These are phyloP conservation scores for Mastomys coucha DNA, from an alignment of 2,113 vertebrate genomes.

Conservation along the genomic window DNA sequence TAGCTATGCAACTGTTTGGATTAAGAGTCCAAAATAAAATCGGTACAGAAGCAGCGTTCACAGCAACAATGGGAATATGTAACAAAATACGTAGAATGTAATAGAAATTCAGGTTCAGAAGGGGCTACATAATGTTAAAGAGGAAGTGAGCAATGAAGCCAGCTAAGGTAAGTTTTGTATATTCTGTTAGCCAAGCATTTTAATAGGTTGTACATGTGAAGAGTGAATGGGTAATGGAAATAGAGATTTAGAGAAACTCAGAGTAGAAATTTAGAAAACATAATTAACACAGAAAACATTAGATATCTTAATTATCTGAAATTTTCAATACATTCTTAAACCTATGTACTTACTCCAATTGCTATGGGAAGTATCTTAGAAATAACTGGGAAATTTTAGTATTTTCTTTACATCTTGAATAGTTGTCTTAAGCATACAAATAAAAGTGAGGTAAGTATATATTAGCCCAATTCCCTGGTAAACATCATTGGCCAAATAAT, in stretches of 20 bases:
- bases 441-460: neutral
- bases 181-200: neutral
- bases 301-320: conserved; percentile 35
- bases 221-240: neutral
- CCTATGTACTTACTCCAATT: neutral
- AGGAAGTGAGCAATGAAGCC: neutral
- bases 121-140: neutral
- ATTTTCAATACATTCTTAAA: conserved; percentile 30
- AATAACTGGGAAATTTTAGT: neutral
- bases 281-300: neutral
- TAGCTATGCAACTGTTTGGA: neutral
- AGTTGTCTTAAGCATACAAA: neutral
- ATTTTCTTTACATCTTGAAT: conserved; percentile 31
- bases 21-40: conserved; percentile 27
- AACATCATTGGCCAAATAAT: neutral
- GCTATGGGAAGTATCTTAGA: neutral
- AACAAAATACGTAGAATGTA: neutral
- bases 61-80: neutral
- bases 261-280: conserved; percentile 32
- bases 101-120: neutral
- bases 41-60: neutral
- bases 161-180: neutral
- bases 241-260: neutral
- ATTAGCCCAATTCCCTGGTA: neutral
- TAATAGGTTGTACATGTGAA: conserved; percentile 33